Base-by-base conservation (phyloP, 2,797 vertebrate genomes). In the Hylomyscus alleni region DNA sequence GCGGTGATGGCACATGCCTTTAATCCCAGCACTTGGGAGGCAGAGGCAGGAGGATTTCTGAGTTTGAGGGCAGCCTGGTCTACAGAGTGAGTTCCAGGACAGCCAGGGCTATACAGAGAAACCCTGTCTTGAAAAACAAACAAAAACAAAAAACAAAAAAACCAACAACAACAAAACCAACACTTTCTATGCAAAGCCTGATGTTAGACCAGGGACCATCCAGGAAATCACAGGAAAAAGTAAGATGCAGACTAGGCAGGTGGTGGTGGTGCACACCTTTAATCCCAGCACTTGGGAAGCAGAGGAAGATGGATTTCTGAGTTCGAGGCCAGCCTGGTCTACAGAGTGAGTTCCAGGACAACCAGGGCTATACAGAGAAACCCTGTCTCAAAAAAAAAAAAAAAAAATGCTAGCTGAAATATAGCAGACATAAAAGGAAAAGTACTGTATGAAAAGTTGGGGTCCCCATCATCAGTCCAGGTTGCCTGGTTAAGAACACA, bases 391-490 rank as follows among this genome's bases (percentile, higher is more conserved):
- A 44, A 44, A 44, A 44, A 44, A 44, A 44, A 94, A 86, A 40
- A n/a, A 72, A 86, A n/a, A n/a, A 72, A 82, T 29, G 54, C 26
- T 34, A 60, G 72, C 44, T 67, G 40, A 80, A 95, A 95, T 24
- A 44, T 81, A 56, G 34, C 56, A 92, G 67, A 50, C 29, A 77
- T 77, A 24, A 73, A 78, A 83, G 75, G 50, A 89, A 6, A 52
- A 58, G 60, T 29, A n/a, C 24, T 47, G 26, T 1, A 50, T 6
- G 54, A 24, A 26, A 54, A 11, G 7, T 37, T 69, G 50, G 31
- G 44, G 81, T 20, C 8, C 56, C 81, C 26, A 31, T 62, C 37
- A 31, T 26, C 58, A 62, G 8, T 15, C 26, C 0, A 40, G 24
- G 37, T 44, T 44, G 6, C 14, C 37, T 84, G 37, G 7, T 62